Evolutionary conservation across 1,140 invertebrate genomes (phyloP), one percentile per base, ranked within the genome.

Genomic region (Cardiocondyla obscurior): DNA sequence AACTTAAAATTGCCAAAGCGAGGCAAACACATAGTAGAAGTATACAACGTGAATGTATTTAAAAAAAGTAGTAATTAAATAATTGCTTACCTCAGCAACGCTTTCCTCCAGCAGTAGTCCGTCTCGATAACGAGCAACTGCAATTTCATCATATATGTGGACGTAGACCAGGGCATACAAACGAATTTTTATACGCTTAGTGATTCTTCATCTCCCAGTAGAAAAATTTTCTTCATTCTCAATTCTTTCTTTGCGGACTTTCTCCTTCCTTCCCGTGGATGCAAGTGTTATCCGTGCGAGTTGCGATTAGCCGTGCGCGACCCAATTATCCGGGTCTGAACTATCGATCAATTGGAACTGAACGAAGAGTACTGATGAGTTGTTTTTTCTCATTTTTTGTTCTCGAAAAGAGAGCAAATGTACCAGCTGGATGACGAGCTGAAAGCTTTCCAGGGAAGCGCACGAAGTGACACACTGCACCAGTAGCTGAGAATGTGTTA

Each of bases 21-120:
- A 10, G 22, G 10, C 0, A 22, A 62, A 16, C 19, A 12, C 16
- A 30, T 6, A 7, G 10, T 28, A 1, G 3, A 19, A 25, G 6
- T 53, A 10, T 6, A 7, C 30, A 64, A 22, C 5, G 28, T 46
- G 1, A 28, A 16, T 4, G 28, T n/a, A 28, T n/a, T 42, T 8
- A 0, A 2, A 0, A 1, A 30, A 74, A 51, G 7, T 8, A 60
- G 12, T 10, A 10, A 12, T n/a, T n/a, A 19, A 14, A 22, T 46
- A 39, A 65, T 25, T 4, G 30, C 89, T 92, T 82, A 93, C 92
- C 92, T 93, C 82, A 93, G 88, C 84, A 93, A 86, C 46, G 93
- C 93, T 88, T 93, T 93, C 88, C 92, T 92, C 92, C 93, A 93
- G 67, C 92, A 92, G 72, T 93, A 92, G 83, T 93, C 92, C 57